Base-by-base conservation (phyloP, 1,140 invertebrate species). In the Laupala kohalensis region DNA sequence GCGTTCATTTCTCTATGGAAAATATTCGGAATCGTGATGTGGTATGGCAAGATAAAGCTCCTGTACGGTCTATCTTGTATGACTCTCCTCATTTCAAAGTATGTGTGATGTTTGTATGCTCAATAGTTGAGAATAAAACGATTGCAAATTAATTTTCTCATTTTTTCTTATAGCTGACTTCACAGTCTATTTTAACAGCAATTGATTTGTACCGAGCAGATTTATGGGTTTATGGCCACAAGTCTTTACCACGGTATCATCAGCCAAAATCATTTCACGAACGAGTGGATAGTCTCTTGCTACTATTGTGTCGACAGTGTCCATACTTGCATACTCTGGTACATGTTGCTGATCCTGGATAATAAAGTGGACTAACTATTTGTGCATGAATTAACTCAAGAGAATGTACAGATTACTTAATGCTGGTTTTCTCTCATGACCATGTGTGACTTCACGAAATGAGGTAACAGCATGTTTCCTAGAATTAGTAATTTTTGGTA, bases 1-100 rank as follows among this genome's bases (percentile, higher is more conserved):
- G 76, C 66, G 82, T 84, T 29, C 82, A 84, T 73, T 74, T 84
- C 63, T 68, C 75, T 24, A 70, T 78, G 1, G 75, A 75, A 66
- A 75, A 75, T 5, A 69, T 66, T 6, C 73, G 73, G 53, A 75
- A 77, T 28, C 72, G 76, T 62, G 79, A 82, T 73, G 72, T 86
- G 6, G 72, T 84, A n/a, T 84, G 84, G 82, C 85, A 89, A 26
- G 83, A 83, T 73, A 83, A 83, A 66, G 84, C 86, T 29, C 89
- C 89, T 0, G 88, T 90, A 67, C 83, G 84, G 67, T 89, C 88
- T 75, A 83, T 92, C 69, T 79, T 90, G 9, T 85, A 90, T 74
- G 83, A 89, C 74, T 85, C 88, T 69, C 85, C 88, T 27, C 83
- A 85, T 73, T 84, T 85, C 1, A 83, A 85, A 78, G 37, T 53